These are phyloP conservation scores for Bettongia penicillata DNA, from an alignment of 2,113 vertebrate species.

Conservation along the genomic window DNA sequence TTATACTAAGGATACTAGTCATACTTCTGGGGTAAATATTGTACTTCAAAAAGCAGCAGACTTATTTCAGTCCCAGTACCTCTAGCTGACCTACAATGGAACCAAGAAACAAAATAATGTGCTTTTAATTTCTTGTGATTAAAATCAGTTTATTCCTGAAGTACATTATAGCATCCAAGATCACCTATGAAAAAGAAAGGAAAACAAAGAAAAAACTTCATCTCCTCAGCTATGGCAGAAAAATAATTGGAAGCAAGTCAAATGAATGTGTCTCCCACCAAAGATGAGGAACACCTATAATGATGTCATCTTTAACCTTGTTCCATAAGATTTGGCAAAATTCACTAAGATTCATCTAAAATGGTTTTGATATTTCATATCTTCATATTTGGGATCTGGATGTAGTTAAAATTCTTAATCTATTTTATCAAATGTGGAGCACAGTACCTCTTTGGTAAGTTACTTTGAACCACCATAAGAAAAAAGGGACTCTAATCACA, in stretches of 20 bases:
- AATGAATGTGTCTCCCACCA: not conserved
- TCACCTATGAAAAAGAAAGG: not conserved
- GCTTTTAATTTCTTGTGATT: slow-evolving; percentile 7
- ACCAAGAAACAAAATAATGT: not conserved
- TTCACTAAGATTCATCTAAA: not conserved
- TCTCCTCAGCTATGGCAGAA: not conserved
- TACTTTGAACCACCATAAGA: not conserved
- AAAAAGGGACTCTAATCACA: not conserved
- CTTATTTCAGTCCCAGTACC: slow-evolving; percentile 1
- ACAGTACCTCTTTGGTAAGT: not conserved
- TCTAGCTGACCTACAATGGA: slow-evolving; percentile 8
- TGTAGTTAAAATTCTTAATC: not conserved
- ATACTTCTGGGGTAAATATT: not conserved
- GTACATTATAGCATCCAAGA: not conserved
- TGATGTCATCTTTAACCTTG: not conserved
- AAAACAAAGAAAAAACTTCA: not conserved
- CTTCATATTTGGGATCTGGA: not conserved
- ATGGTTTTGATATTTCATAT: not conserved
- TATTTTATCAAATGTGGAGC: not conserved
- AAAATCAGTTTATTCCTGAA: slow-evolving; percentile 6
- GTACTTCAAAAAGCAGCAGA: not conserved
- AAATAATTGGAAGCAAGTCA: slow-evolving; percentile 17
- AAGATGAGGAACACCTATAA: not conserved
- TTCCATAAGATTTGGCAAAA: not conserved
- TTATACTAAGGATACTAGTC: not conserved